Conservation (phyloP, 2,888 invertebrate genomes). For the Willowsia nigromaculata region DNA sequence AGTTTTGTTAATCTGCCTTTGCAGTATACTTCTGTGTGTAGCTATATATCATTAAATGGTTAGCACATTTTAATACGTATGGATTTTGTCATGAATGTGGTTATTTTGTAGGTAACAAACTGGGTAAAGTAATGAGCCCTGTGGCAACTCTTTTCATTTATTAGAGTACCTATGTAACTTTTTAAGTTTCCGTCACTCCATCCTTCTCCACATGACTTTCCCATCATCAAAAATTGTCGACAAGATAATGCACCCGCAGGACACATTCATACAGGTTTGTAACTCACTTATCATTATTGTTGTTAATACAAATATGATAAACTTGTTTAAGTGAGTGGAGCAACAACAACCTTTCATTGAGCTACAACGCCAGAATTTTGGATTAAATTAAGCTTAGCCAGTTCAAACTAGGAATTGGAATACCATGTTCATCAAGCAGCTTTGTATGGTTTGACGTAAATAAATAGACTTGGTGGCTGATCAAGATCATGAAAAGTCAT, state of each 20-base stretch:
- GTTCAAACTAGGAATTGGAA: background rate
- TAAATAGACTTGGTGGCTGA: conserved; percentile 3
- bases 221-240: background rate
- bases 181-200: background rate
- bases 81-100: background rate
- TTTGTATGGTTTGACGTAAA: conserved; percentile 5
- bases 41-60: background rate
- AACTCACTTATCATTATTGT: conserved; percentile 23
- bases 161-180: conserved; percentile 13
- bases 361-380: background rate
- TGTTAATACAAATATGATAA: background rate
- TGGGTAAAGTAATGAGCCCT: conserved; percentile 36
- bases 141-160: conserved; percentile 25
- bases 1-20: background rate
- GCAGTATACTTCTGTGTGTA: background rate
- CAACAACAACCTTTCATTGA: conserved; percentile 20
- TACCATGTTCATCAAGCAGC: background rate
- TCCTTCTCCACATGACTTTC: background rate
- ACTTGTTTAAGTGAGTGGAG: background rate
- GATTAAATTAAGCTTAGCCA: background rate
- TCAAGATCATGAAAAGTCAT: conserved; percentile 27
- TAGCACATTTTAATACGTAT: background rate
- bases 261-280: conserved; percentile 31
- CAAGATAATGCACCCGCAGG: conserved; percentile 46
- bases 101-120: background rate